Conservation (phyloP, 92 coral and sea anemone species). For the Pocillopora meandrina region DNA sequence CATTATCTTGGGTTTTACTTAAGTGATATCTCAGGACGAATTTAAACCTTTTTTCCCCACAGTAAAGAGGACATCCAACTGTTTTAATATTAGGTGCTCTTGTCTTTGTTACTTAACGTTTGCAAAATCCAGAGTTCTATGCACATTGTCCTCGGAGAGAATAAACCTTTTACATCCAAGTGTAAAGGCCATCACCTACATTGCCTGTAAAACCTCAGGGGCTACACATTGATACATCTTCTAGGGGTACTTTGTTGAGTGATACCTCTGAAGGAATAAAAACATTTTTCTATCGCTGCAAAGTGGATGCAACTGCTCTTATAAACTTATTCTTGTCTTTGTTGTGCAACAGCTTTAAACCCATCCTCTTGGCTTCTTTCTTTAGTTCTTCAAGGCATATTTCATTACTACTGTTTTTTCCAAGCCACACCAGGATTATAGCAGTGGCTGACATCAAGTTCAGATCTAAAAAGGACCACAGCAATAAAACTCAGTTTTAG, state of each 20-base stretch:
- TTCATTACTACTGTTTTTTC: neutral
- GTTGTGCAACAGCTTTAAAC: neutral
- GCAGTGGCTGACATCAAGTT: neutral
- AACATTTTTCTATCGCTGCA: neutral
- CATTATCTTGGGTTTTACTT: no score
- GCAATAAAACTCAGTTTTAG: neutral
- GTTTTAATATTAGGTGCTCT: no score
- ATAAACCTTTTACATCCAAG: no score
- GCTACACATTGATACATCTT: constrained; percentile 23
- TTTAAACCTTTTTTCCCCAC: no score
- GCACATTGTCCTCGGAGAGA: no score
- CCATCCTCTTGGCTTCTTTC: neutral
- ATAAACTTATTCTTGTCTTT: neutral
- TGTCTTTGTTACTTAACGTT: no score
- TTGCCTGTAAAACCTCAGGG: no score
- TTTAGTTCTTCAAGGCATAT: neutral
- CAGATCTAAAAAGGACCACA: neutral
- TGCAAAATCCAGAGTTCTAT: no score
- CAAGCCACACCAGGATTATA: neutral
- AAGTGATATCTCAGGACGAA: no score
- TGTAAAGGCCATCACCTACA: no score
- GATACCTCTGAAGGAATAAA: neutral
- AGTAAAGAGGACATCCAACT: no score
- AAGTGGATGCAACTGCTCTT: neutral
- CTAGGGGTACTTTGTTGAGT: neutral